Conservation (phyloP, 2,888 invertebrate species). For the Drosophila sordidula region DNA sequence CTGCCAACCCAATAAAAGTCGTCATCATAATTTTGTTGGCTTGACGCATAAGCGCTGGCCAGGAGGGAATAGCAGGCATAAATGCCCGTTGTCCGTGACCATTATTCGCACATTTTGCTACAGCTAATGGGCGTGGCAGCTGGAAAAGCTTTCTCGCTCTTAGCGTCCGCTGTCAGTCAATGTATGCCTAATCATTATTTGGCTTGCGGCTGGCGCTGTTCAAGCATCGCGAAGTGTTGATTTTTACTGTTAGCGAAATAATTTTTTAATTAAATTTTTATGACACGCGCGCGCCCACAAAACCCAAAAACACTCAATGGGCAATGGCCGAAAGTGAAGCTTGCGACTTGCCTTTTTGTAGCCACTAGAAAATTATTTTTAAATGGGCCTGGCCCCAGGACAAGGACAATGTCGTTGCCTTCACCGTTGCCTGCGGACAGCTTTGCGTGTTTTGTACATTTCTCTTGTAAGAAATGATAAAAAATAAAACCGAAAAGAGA, state of each 20-base stretch:
- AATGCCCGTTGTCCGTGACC: constrained; percentile 67
- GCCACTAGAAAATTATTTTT: constrained; percentile 45
- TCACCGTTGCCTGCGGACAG: constrained; percentile 40
- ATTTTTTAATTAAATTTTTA: constrained; percentile 81
- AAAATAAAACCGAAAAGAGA: constrained; percentile 7
- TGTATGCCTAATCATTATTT: constrained; percentile 68
- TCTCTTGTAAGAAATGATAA: constrained; percentile 52
- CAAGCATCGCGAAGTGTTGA: constrained; percentile 63
- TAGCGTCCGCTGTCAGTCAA: constrained; percentile 21
- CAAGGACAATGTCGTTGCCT: constrained; percentile 32
- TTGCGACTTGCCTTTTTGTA: constrained; percentile 54
- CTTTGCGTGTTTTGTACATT: constrained; percentile 64
- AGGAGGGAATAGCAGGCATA: constrained; percentile 47
- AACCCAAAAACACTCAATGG: constrained; percentile 30
- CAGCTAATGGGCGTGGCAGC: constrained; percentile 68
- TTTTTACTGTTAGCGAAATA: constrained; percentile 72
- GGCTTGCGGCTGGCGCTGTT: constrained; percentile 38
- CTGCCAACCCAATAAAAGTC: constrained; percentile 69
- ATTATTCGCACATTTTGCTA: constrained; percentile 78
- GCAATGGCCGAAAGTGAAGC: constrained; percentile 43
- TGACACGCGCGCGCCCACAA: constrained; percentile 60
- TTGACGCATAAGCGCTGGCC: constrained; percentile 41
- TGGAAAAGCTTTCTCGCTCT: constrained; percentile 13
- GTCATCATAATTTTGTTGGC: constrained; percentile 73
- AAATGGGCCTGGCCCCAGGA: constrained; percentile 33